Percentiles rank a stretch among this genome's conserved stretches.
Conservation (phyloP, 2,113 vertebrate genomes). For the Oostethus manadensis region DNA sequence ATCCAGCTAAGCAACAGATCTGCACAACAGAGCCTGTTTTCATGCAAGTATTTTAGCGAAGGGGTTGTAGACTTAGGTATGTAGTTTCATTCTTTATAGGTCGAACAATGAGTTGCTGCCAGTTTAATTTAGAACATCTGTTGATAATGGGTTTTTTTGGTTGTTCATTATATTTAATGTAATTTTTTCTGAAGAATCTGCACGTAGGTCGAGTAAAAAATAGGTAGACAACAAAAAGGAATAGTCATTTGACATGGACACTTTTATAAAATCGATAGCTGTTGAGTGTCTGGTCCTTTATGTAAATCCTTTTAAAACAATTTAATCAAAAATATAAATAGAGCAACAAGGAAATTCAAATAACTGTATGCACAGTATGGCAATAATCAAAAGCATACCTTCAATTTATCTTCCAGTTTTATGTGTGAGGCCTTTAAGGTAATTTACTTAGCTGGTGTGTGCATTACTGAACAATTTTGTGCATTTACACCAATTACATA, state of each 20-base stretch:
- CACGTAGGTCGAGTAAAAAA: no score
- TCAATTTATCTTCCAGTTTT: background rate
- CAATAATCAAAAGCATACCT: background rate
- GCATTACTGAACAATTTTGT: background rate
- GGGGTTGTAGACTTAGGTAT: background rate
- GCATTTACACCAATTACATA: background rate
- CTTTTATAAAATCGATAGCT: no score
- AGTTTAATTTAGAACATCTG: background rate
- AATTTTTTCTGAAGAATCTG: background rate
- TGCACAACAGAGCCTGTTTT: background rate
- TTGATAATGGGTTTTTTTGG: background rate
- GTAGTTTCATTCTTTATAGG: background rate
- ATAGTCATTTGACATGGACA: no score
- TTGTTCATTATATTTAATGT: background rate
- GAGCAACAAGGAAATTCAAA: no score
- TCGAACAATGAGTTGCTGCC: background rate
- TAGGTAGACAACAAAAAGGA: no score
- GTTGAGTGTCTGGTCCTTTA: no score
- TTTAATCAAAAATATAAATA: background rate
- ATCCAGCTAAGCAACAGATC: constrained; percentile 20
- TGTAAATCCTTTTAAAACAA: background rate
- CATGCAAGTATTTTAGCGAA: background rate
- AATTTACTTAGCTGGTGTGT: background rate
- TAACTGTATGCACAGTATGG: background rate
- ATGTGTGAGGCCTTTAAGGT: background rate